Evolutionary conservation across 2,113 vertebrate genomes (phyloP), one percentile per base, ranked within the genome.

Genomic region (Sphyrna mokarran): DNA sequence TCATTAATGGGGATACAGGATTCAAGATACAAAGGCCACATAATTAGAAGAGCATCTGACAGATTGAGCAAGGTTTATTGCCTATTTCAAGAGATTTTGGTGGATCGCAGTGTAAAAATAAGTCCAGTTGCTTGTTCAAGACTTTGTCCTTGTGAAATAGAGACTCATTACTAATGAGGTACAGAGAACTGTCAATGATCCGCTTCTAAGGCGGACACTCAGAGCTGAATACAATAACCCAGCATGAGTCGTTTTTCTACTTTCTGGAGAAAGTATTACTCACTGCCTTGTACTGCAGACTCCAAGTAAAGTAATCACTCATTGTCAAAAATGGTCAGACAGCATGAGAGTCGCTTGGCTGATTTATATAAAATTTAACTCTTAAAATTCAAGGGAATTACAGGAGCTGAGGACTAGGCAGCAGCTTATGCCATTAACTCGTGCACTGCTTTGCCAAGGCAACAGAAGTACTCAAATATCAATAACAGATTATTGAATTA

Each of bases 41-140:
- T 40, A 66, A 91, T 91, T 91, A 91, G 16, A n/a, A 66, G 16
- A 91, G 63, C 13, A 37, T 83, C 33, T 66, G 93, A 95, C 68
- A 94, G 91, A 95, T 72, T 72, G 68, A n/a, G 33, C 89, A 95
- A 95, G 40, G 26, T 95, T 72, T 95, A 72, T 26, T 72, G 68
- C 26, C 93, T 48, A 20, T 33, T 37, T 66, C 0, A 18, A 11
- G 89, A 37, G 58, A 37, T 66, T 91, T 90, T 63, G 89, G 61
- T 91, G 58, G 89, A 33, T 91, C 6, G 7, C 58, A 63, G 26
- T 29, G n/a, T 66, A 63, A 91, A 91, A 20, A 48, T 86, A 86
- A 86, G 63, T 58, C 54, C 18, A 66, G n/a, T 91, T 91, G 89
- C 16, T 33, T 22, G 37, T 43, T 40, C 16, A 40, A 80, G 37